Conservation (phyloP, 2,888 invertebrate genomes). For the Unio pictorum region DNA sequence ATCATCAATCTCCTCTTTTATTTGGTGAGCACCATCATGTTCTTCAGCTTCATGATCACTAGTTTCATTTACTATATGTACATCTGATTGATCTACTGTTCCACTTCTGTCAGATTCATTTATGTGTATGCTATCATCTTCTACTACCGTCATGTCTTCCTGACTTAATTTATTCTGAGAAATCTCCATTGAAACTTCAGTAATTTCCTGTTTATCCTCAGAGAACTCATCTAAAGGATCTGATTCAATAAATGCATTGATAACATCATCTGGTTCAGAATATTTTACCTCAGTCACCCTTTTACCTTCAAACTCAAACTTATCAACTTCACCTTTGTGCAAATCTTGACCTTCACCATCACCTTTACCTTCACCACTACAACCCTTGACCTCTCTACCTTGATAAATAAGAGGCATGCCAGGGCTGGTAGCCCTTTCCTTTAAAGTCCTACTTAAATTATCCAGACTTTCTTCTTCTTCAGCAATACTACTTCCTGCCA, state of each 20-base stretch:
- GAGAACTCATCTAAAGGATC: background rate
- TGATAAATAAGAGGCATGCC: conserved; percentile 25
- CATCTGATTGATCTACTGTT: conserved; percentile 3
- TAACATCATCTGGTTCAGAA: background rate
- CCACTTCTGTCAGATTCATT: conserved; percentile 1
- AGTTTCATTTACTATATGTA: background rate
- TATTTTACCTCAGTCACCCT: background rate
- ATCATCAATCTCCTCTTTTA: background rate
- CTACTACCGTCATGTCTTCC: background rate
- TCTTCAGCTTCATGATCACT: conserved; percentile 1
- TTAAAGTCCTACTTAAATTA: conserved; percentile 25
- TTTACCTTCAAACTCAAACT: conserved; percentile 10
- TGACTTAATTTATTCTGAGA: background rate
- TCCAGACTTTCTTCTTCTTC: conserved; percentile 28
- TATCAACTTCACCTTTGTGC: background rate
- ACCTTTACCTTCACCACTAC: conserved; percentile 14
- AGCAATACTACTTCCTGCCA: conserved; percentile 14
- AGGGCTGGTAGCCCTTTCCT: conserved; percentile 23
- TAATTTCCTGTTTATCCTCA: background rate
- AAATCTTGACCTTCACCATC: conserved; percentile 11
- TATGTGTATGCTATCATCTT: background rate
- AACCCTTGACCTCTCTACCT: conserved; percentile 23
- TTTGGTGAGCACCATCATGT: background rate
- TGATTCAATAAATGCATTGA: no score
- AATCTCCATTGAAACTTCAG: no score